phyloP scores from a whole-genome alignment of 2,888 invertebrate genomes.

The Pseudococcus viburni region DNA sequence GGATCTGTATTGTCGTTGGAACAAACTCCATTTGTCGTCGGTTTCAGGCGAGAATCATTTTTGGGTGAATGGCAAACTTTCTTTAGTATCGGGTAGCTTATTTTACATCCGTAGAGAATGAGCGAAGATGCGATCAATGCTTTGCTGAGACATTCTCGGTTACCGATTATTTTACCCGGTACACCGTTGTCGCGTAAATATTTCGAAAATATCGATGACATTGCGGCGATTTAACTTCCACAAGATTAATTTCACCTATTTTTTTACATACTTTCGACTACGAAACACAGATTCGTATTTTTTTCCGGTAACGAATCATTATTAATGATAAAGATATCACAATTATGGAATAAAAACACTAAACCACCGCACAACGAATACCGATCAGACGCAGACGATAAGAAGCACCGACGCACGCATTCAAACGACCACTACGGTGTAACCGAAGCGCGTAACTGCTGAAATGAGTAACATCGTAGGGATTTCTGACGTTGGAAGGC shows the following conservation, averaged over 20 bases:
- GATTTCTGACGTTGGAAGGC: background rate
- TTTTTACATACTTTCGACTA: slow-evolving; percentile 14
- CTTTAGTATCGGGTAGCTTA: slow-evolving; percentile 77
- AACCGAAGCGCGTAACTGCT: slow-evolving; percentile 39
- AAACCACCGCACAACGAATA: slow-evolving; percentile 33
- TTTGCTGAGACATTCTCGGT: slow-evolving; percentile 76
- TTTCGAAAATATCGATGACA: slow-evolving; percentile 79
- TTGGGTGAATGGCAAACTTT: slow-evolving; percentile 71
- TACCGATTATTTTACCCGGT: slow-evolving; percentile 75
- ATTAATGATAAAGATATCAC: background rate
- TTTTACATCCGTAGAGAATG: slow-evolving; percentile 76
- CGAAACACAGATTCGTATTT: background rate
- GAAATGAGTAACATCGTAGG: slow-evolving; percentile 1
- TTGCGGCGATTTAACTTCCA: slow-evolving; percentile 69
- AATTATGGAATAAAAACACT: background rate
- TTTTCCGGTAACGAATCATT: slow-evolving; percentile 27
- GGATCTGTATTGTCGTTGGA: slow-evolving; percentile 45
- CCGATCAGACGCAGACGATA: background rate
- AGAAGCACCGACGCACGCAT: background rate
- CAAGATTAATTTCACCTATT: background rate
- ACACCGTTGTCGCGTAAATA: slow-evolving; percentile 74
- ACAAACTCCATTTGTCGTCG: slow-evolving; percentile 25
- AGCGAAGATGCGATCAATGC: slow-evolving; percentile 77
- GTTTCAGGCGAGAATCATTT: slow-evolving; percentile 61
- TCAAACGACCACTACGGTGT: background rate